phyloP scores from a whole-genome alignment of 2,113 vertebrate species.

The Pithys albifrons region DNA sequence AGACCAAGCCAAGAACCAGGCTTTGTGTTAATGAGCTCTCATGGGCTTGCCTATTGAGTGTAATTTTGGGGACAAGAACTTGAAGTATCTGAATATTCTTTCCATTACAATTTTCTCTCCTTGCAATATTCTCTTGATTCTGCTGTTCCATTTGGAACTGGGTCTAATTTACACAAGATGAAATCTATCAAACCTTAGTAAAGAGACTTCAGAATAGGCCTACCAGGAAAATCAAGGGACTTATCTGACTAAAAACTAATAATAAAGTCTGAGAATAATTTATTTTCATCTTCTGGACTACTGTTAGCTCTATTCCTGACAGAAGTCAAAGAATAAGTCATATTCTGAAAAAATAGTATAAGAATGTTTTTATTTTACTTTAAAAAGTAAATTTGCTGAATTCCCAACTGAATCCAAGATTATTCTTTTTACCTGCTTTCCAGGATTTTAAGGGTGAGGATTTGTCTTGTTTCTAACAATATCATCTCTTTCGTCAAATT shows the following conservation, averaged over 20 bases:
- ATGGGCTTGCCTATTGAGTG: neutral
- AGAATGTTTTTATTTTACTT: neutral
- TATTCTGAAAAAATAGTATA: neutral
- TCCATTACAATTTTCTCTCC: neutral
- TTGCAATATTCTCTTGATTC: neutral
- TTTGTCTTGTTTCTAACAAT: neutral
- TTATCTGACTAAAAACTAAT: neutral
- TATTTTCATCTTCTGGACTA: neutral
- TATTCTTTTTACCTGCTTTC: neutral
- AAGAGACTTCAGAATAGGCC: neutral
- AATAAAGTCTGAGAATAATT: neutral
- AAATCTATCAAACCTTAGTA: neutral
- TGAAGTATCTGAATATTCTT: neutral
- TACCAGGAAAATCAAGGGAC: neutral
- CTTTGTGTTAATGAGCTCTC: neutral
- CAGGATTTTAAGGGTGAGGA: neutral
- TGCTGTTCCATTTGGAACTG: neutral
- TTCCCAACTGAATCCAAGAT: neutral
- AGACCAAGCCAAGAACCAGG: neutral
- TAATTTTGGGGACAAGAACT: neutral
- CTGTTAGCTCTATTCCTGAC: neutral
- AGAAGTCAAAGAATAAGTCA: neutral
- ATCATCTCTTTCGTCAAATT: neutral
- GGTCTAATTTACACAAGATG: neutral
- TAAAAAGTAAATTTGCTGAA: neutral